phyloP scores from a whole-genome alignment of 2,113 vertebrate species.

The Dipodomys merriami region DNA sequence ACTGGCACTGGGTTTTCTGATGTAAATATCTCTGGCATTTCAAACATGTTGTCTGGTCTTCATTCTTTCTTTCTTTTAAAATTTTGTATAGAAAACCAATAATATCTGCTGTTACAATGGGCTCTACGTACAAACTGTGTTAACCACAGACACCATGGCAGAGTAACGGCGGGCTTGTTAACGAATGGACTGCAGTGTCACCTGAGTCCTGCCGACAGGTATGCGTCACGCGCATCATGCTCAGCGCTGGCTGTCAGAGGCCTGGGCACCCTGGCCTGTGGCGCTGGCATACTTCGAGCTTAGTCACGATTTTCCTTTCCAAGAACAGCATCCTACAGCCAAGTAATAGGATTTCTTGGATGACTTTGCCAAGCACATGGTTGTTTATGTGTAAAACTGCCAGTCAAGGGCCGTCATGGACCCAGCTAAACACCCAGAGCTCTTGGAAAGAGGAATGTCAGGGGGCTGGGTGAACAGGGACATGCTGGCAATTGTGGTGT shows the following conservation, averaged over 20 bases:
- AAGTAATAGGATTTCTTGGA: background rate
- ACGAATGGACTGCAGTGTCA: background rate
- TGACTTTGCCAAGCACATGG: constrained; percentile 34
- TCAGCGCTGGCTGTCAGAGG: background rate
- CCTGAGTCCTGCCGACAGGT: background rate
- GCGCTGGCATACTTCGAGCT: rapidly evolving
- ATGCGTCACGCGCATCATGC: background rate
- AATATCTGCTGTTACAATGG: background rate
- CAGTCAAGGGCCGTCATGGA: background rate
- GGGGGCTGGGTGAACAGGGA: background rate
- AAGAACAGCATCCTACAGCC: background rate
- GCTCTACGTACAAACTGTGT: background rate
- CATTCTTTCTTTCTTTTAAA: background rate
- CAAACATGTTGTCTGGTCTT: background rate
- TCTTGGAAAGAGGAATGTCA: background rate
- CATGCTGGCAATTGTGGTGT: background rate
- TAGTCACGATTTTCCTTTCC: background rate
- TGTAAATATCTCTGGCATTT: constrained; percentile 10
- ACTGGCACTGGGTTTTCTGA: background rate
- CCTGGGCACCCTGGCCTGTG: too few relatives aligned
- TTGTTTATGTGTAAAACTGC: constrained; percentile 44
- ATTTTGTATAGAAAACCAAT: background rate
- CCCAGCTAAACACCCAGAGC: background rate
- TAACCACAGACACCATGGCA: background rate
- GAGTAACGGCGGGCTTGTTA: background rate